These are phyloP conservation scores for Aporophyla lueneburgensis DNA, from an alignment of 2,888 invertebrate species.

Conservation along the genomic window DNA sequence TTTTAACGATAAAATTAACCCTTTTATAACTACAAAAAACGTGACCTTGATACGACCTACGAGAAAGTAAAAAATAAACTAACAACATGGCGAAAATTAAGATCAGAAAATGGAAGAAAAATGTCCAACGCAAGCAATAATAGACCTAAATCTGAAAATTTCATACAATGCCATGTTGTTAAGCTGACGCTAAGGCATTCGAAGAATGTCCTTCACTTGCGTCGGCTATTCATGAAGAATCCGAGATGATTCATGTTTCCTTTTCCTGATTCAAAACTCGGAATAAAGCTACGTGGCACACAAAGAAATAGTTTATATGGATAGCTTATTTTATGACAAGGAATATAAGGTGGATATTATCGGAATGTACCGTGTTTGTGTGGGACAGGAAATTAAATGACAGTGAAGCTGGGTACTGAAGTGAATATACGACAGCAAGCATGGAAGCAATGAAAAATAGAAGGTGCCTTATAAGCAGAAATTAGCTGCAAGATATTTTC, in stretches of 20 bases:
- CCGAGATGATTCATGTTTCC: slow-evolving; percentile 37
- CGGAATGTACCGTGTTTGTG: background rate
- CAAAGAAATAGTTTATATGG: slow-evolving; percentile 5
- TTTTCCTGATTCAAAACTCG: slow-evolving; percentile 20
- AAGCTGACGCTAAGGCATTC: slow-evolving; percentile 9
- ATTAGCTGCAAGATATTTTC: background rate
- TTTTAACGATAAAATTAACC: background rate
- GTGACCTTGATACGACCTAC: background rate
- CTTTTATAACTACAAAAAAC: background rate
- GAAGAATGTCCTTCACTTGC: slow-evolving; percentile 21
- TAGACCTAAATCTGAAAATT: background rate
- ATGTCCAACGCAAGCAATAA: background rate
- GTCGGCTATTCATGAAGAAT: slow-evolving; percentile 18
- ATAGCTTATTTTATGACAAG: slow-evolving; percentile 3
- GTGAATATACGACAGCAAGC: background rate
- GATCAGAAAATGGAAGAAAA: background rate
- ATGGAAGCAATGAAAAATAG: background rate
- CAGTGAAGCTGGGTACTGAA: background rate
- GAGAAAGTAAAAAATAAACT: background rate
- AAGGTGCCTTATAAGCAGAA: background rate
- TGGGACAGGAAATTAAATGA: background rate
- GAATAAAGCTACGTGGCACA: slow-evolving; percentile 33
- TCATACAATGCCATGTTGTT: background rate
- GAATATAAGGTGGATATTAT: background rate
- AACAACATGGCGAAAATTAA: background rate